Conservation (phyloP, 2,113 vertebrate genomes). For the Oreochromis niloticus region DNA sequence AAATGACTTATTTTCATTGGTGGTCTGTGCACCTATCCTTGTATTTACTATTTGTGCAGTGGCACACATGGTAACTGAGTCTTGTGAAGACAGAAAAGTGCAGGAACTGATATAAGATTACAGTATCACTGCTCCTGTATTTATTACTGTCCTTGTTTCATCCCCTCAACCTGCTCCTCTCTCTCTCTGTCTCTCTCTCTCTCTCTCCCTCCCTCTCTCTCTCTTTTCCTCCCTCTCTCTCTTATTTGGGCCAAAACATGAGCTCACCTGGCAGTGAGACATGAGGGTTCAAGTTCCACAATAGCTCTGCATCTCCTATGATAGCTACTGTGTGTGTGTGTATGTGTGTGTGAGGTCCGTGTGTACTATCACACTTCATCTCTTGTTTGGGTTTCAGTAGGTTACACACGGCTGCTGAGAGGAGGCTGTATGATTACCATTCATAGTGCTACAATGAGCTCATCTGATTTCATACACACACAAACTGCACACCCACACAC, state of each 20-base stretch:
- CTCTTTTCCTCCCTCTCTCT: not conserved
- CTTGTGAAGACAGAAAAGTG: not conserved
- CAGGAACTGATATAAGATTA: not conserved
- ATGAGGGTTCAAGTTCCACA: constrained; percentile 73
- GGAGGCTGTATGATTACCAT: constrained; percentile 72
- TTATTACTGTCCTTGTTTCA: not conserved
- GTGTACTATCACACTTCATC: constrained; percentile 68
- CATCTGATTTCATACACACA: constrained; percentile 57
- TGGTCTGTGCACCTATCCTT: not conserved
- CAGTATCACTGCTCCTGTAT: not conserved
- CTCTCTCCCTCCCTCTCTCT: not conserved
- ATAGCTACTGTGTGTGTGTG: constrained; percentile 1
- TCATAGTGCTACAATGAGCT: constrained; percentile 71
- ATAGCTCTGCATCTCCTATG: constrained; percentile 51
- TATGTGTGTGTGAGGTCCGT: not conserved
- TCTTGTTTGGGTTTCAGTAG: constrained; percentile 77
- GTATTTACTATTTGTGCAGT: not conserved
- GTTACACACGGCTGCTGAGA: constrained; percentile 71
- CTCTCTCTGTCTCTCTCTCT: not conserved
- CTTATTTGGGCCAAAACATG: constrained; percentile 57
- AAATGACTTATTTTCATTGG: not conserved
- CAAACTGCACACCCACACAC: not conserved
- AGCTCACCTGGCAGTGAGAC: constrained; percentile 68
- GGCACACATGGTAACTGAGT: not conserved
- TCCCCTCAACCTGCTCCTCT: not conserved